phyloP scores from a whole-genome alignment of 2,797 vertebrate genomes.

The Synaphobranchus kaupii region DNA sequence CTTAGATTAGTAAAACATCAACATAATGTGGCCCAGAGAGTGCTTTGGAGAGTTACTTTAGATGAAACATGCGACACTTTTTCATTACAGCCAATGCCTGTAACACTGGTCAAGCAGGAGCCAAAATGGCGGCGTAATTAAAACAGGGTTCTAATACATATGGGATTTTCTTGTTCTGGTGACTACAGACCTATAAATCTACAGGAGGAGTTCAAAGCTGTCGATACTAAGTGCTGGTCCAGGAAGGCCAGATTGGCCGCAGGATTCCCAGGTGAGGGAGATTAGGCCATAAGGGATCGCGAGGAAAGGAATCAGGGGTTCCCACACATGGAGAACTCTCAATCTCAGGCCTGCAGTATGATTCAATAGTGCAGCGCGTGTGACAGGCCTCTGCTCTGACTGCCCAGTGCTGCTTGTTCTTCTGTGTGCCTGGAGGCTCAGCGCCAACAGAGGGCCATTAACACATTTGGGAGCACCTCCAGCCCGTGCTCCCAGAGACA shows the following conservation, averaged over 20 bases:
- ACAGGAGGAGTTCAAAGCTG: background rate
- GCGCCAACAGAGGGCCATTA: no score
- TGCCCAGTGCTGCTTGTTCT: background rate
- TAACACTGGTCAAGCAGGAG: background rate
- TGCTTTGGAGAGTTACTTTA: background rate
- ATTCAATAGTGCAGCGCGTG: background rate
- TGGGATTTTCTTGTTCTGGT: background rate
- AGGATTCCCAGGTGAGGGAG: background rate
- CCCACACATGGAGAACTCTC: background rate
- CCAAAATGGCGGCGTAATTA: background rate
- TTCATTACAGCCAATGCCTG: background rate
- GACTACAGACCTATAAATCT: background rate
- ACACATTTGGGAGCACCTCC: no score
- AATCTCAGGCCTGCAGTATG: background rate
- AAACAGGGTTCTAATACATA: background rate
- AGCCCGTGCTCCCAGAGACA: no score
- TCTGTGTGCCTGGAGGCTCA: no score
- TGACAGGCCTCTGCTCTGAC: background rate
- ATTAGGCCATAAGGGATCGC: no score
- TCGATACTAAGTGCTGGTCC: background rate
- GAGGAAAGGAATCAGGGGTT: background rate
- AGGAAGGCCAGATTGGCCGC: background rate
- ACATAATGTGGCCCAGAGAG: background rate
- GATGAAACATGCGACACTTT: background rate
- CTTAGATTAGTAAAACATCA: background rate